A percentile compares a stretch with the other conserved stretches of the same genome.
Evolutionary conservation across 1,140 invertebrate species (phyloP).

Genomic region (Trichonephila clavipes): DNA sequence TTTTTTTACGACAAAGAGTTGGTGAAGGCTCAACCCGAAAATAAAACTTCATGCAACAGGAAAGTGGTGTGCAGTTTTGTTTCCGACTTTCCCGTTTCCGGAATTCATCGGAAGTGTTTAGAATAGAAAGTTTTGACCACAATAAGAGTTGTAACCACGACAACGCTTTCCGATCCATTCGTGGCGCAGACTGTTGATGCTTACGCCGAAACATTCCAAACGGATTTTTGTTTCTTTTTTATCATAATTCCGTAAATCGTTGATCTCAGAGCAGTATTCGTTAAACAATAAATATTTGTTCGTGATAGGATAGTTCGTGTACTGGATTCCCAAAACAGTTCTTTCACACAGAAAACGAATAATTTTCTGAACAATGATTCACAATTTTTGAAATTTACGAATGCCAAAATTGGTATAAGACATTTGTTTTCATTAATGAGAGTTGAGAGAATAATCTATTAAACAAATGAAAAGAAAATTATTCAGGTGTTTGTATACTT

Average conservation of each 20-base stretch:
- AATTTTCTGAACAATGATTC: no score
- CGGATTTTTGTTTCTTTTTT: not conserved
- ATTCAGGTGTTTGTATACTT: no score
- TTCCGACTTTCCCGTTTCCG: not conserved
- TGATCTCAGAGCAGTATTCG: not conserved
- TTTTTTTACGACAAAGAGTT: not conserved
- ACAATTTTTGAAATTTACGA: no score
- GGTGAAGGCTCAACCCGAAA: not conserved
- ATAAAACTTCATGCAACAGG: not conserved
- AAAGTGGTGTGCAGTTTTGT: not conserved
- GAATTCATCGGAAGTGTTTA: not conserved
- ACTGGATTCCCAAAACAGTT: no score
- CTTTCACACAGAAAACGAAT: no score
- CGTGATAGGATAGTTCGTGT: no score
- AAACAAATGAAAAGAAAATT: no score
- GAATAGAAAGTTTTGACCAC: not conserved
- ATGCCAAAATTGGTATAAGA: no score
- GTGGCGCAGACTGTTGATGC: no score
- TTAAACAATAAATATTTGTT: not conserved
- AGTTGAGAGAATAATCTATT: no score
- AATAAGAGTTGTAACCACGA: constrained; percentile 2
- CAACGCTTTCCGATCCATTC: not conserved
- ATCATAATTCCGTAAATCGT: not conserved
- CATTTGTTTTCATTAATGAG: no score
- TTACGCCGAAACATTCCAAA: not conserved